Conservation (phyloP, 2,797 vertebrate species). For the Melanotaenia trifasciata region DNA sequence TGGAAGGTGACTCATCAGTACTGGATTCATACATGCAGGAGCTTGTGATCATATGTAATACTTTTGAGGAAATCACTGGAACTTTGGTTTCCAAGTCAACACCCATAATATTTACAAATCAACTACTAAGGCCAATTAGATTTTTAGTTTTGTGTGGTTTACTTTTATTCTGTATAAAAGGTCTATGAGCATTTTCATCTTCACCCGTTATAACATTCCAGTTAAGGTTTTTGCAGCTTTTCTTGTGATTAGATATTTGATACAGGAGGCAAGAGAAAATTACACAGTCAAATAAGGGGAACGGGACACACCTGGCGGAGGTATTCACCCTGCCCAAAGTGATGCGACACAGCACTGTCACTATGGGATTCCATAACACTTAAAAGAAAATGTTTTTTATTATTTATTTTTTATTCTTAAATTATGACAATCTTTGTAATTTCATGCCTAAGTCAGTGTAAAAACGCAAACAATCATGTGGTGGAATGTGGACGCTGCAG, state of each 20-base stretch:
- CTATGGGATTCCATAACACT: not conserved
- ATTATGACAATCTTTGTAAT: not conserved
- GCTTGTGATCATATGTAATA: conserved; percentile 37
- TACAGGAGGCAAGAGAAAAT: not conserved
- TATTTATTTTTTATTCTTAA: not conserved
- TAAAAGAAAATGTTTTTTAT: conserved; percentile 4
- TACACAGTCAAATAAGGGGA: conserved; percentile 2
- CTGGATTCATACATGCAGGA: conserved; percentile 48
- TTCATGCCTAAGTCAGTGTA: not conserved
- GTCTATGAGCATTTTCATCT: conserved; percentile 15
- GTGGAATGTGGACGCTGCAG: not conserved
- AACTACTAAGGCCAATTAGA: conserved; percentile 24
- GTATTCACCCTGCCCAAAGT: conserved; percentile 46
- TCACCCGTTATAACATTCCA: conserved; percentile 31
- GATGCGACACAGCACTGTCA: conserved; percentile 14
- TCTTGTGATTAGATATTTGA: conserved; percentile 22
- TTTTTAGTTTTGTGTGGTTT: conserved; percentile 27
- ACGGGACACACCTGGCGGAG: conserved; percentile 63
- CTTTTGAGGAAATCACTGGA: conserved; percentile 20
- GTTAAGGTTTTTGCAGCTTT: conserved; percentile 17
- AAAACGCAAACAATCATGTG: not conserved
- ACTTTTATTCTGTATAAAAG: conserved; percentile 34
- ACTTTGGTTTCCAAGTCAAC: conserved; percentile 58
- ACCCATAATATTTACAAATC: conserved; percentile 56
- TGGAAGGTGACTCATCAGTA: conserved; percentile 54